These are phyloP conservation scores for Mactra quadrangularis DNA, from an alignment of 1,140 invertebrate genomes.

Conservation along the genomic window DNA sequence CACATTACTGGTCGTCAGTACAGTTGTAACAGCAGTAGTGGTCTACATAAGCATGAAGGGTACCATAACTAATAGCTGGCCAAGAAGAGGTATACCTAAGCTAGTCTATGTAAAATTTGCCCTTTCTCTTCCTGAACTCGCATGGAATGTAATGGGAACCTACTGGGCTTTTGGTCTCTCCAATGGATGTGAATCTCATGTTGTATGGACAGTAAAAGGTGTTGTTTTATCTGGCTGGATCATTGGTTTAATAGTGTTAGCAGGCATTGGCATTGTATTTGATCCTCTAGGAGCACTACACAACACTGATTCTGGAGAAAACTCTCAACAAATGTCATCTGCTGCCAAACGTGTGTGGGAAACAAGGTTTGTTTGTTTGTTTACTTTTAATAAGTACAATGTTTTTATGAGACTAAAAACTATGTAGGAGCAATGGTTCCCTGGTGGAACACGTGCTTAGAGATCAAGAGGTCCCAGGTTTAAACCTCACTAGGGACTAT, in stretches of 20 bases:
- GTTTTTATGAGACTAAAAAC: neutral
- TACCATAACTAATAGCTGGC: slow-evolving; percentile 78
- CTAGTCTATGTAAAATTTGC: slow-evolving; percentile 83
- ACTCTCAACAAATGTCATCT: neutral
- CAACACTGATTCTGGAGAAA: neutral
- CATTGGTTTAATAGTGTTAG: slow-evolving; percentile 88
- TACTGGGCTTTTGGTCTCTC: slow-evolving; percentile 88
- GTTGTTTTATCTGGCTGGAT: slow-evolving; percentile 92
- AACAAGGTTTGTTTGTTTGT: slow-evolving; percentile 78
- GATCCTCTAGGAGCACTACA: slow-evolving; percentile 87
- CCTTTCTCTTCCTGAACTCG: slow-evolving; percentile 90
- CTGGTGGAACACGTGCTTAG: no score
- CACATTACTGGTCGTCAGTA: slow-evolving; percentile 71
- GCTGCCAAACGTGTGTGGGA: slow-evolving; percentile 84
- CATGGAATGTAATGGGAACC: slow-evolving; percentile 91
- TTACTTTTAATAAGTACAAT: neutral
- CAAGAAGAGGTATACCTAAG: slow-evolving; percentile 79
- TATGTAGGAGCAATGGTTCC: no score
- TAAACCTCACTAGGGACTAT: no score
- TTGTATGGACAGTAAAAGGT: slow-evolving; percentile 80
- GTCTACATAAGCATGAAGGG: slow-evolving; percentile 80
- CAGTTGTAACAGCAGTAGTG: slow-evolving; percentile 76
- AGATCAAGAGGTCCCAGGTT: no score
- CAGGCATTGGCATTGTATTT: slow-evolving; percentile 90
- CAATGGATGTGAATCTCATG: slow-evolving; percentile 68